Conservation (phyloP, 2,113 vertebrate genomes). For the Propithecus coquereli region DNA sequence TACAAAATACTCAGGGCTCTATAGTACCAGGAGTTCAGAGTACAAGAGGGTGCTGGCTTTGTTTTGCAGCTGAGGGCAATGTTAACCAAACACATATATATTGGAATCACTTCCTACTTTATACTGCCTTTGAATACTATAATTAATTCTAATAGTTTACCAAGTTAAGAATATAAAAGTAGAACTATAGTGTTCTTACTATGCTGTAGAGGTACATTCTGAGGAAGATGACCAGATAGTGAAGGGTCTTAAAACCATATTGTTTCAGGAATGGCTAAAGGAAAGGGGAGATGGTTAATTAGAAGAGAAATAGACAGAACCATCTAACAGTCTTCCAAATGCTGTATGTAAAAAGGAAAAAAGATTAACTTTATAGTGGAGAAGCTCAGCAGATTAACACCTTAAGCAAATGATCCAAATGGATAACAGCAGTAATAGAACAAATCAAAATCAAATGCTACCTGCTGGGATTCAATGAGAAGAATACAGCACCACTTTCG, state of each 20-base stretch:
- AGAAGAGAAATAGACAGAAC: constrained; percentile 17
- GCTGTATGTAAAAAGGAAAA: not conserved
- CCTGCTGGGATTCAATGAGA: not conserved
- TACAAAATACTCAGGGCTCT: constrained; percentile 9
- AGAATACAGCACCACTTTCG: not conserved
- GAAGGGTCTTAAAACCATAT: not conserved
- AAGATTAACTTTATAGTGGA: constrained; percentile 9
- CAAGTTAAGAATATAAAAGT: constrained; percentile 20
- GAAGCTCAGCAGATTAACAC: not conserved
- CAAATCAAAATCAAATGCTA: not conserved
- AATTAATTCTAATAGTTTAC: not conserved
- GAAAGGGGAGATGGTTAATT: not conserved
- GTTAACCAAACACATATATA: constrained; percentile 9
- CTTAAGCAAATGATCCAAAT: constrained; percentile 23
- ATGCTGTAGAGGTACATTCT: constrained; percentile 7
- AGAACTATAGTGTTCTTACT: not conserved
- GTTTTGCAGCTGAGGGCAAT: not conserved
- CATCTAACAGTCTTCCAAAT: not conserved
- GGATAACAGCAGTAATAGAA: not conserved
- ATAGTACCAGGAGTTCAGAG: not conserved
- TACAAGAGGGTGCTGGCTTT: not conserved
- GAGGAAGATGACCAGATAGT: not conserved
- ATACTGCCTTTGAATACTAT: not conserved
- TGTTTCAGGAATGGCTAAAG: constrained; percentile 34
- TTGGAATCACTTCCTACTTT: constrained; percentile 10